Evolutionary conservation across 2,113 vertebrate genomes (phyloP), one percentile per base, ranked within the genome.

Genomic region (Eretmochelys imbricata): DNA sequence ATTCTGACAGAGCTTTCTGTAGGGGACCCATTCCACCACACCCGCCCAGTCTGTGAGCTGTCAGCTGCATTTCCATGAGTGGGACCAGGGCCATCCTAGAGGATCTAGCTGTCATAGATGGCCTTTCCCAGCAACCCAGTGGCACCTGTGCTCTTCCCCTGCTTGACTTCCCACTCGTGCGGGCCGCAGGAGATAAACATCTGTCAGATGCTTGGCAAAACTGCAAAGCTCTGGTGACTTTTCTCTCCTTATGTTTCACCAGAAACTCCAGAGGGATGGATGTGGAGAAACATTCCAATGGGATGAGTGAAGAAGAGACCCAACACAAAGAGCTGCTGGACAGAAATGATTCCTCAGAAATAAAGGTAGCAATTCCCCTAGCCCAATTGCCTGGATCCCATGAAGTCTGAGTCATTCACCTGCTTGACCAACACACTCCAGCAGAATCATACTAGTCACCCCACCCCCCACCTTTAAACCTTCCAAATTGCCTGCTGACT

Each of bases 301-400:
- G 1, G 22, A 4, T 1, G 4, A 38, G 4, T 80, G n/a, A 25
- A 25, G 4, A 0, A 0, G 6, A 0, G 27, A 3, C 8, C 75
- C 8, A 4, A 49, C 5, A 14, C 27, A 84, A 10, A 5, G 59
- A 86, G 38, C 35, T 65, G 50, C 10, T 54, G 48, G 22, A 20
- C 59, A 49, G 11, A 76, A n/a, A 49, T 9, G 89, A 24, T 5
- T 54, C 42, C 11, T 12, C 78, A 62, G 55, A 95, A 38, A 3
- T 17, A 19, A 20, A 96, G 95, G 96, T 97, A 87, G n/a, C 7
- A n/a, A 31, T 53, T 46, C 42, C n/a, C 57, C 2, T 27, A 38
- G 0, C 2, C 31, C 3, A 6, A 1, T 5, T 0, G 0, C 35
- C n/a, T 31, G 24, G n/a, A 25, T 38, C 12, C 54, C 11, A 12